Conservation (phyloP, 2,113 vertebrate species). For the Chaetops frenatus region DNA sequence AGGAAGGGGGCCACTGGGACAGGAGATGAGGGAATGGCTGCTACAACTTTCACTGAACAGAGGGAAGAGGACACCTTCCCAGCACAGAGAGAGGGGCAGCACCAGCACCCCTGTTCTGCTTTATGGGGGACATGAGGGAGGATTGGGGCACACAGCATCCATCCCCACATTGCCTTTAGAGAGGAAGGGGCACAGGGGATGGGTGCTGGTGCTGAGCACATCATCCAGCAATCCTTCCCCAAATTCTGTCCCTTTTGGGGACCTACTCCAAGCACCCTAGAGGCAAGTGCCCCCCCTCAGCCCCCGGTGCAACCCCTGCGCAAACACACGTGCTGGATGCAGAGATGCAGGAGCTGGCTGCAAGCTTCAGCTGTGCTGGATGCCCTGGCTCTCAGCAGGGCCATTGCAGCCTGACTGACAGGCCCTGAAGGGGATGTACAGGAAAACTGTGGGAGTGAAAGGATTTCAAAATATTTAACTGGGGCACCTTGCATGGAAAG, state of each 20-base stretch:
- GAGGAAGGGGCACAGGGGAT: rapidly evolving
- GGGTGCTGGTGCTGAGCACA: rapidly evolving
- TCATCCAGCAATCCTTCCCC: not conserved
- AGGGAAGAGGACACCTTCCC: not conserved
- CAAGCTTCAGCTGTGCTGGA: not conserved
- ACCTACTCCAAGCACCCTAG: not conserved
- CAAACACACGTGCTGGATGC: rapidly evolving
- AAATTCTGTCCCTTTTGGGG: not conserved
- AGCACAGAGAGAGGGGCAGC: not conserved
- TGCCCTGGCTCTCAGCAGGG: not conserved
- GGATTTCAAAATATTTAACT: constrained; percentile 32
- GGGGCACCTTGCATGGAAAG: not conserved
- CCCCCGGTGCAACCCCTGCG: not conserved
- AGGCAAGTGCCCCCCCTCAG: rapidly evolving
- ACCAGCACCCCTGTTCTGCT: not conserved
- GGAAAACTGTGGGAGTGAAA: constrained; percentile 25
- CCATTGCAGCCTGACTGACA: not conserved
- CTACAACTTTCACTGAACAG: not conserved
- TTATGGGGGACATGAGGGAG: not conserved
- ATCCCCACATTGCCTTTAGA: not conserved
- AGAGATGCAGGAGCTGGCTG: not conserved
- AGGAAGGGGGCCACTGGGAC: not conserved
- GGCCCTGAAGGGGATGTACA: not conserved
- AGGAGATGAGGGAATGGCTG: not conserved
- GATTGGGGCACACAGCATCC: not conserved